Base-by-base conservation (phyloP, 2,888 invertebrate species). In the Coenonympha glycerion region DNA sequence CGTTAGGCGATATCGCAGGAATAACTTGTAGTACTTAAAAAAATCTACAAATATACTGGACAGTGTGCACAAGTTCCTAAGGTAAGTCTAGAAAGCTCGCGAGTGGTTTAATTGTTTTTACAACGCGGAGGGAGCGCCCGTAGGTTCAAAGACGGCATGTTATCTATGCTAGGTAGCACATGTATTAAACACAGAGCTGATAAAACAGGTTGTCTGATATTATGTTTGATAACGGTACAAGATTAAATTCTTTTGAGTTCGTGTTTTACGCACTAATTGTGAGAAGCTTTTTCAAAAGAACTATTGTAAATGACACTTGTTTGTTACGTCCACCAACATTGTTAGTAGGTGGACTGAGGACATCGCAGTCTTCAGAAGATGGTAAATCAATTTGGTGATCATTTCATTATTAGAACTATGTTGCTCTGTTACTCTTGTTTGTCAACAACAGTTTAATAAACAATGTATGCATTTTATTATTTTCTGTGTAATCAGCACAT, bases 71-170 rank as follows among this genome's bases (percentile, higher is more conserved):
- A 33, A 9, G 22, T 24, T 8, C 36, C 16, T 49, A 18, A 24
- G 13, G 9, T 30, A 31, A 33, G 21, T 37, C 30, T 53, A 57
- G 55, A 57, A 56, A 57, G 57, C 50, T 34, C 22, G 21, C 40
- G 47, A 46, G 41, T 45, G 31, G 55, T 49, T 50, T 48, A 22
- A 53, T 53, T 55, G 55, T 56, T 53, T 56, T 57, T 53, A 57
- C 46, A 44, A 28, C 30, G 47, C 41, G 40, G 51, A 46, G 40
- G 51, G 41, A 50, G 52, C 55, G 51, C 55, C 45, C 21, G 47
- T 18, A 21, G 53, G 55, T 55, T 52, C 49, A 50, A 33, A 44
- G 39, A 42, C 49, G 28, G 46, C 45, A 11, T 22, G 24, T 49
- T 53, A 55, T 55, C 55, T 47, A 42, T 41, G 16, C n/a, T n/a